These are phyloP conservation scores for Proteles cristata DNA, from an alignment of 2,113 vertebrate genomes.

Conservation along the genomic window DNA sequence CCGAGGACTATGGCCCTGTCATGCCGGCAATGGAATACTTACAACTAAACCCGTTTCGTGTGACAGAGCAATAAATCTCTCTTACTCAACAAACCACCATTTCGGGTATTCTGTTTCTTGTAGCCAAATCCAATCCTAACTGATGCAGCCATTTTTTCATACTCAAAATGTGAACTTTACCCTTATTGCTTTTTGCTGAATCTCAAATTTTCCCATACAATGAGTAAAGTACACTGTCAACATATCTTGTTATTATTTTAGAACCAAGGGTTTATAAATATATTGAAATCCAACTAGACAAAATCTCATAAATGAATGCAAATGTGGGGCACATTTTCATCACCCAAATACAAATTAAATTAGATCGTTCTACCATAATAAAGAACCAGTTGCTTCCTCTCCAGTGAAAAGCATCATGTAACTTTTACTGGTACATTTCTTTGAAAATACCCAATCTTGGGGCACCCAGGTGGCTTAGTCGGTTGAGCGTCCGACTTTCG, in stretches of 20 bases:
- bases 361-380: not conserved
- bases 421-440: conserved; percentile 20
- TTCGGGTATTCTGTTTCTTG: conserved; percentile 8
- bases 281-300: not conserved
- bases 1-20: not conserved
- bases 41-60: not conserved
- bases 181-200: not conserved
- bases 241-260: not conserved
- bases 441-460: conserved; percentile 43
- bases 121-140: not conserved
- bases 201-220: not conserved
- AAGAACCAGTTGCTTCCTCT: conserved; percentile 4
- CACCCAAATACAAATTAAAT: conserved; percentile 23
- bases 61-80: not conserved
- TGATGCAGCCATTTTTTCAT: not conserved
- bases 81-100: not conserved
- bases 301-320: not conserved
- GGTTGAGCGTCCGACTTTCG: no score
- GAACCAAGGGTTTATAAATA: conserved; percentile 12
- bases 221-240: not conserved
- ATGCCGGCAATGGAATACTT: not conserved
- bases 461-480: no score
- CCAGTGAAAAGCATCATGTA: not conserved
- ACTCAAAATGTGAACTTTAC: not conserved
- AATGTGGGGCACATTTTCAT: not conserved